These are phyloP conservation scores for Ceramica pisi DNA, from an alignment of 2,888 invertebrate species.

Conservation along the genomic window DNA sequence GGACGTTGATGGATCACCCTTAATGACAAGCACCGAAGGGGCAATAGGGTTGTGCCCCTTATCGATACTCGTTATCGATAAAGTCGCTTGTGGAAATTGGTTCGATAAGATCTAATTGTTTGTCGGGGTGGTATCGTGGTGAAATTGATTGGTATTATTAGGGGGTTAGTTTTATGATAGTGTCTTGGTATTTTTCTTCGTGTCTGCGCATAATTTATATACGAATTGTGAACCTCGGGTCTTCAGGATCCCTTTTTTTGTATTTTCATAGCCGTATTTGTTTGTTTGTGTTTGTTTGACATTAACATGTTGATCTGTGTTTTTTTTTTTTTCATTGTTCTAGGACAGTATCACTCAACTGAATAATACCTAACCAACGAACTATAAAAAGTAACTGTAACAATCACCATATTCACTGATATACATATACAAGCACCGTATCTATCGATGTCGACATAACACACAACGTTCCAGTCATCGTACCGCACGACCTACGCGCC, in stretches of 20 bases:
- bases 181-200: conserved; percentile 16
- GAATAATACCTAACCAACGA: background rate
- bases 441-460: conserved; percentile 60
- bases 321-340: fast-evolving
- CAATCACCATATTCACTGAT: background rate
- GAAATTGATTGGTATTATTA: conserved; percentile 68
- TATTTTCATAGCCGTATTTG: background rate
- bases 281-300: background rate
- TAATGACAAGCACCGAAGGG: conserved; percentile 90
- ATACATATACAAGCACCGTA: background rate
- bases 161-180: conserved; percentile 56
- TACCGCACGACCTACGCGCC: conserved; percentile 69
- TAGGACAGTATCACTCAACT: background rate
- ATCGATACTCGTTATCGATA: conserved; percentile 74
- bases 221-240: background rate
- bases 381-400: background rate
- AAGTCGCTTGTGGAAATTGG: conserved; percentile 73
- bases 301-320: background rate
- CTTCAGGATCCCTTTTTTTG: background rate
- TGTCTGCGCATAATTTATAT: conserved; percentile 2
- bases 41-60: conserved; percentile 76
- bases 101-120: conserved; percentile 77
- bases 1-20: conserved; percentile 91
- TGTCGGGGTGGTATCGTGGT: conserved; percentile 63
- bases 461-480: conserved; percentile 35